A percentile compares a stretch with the other conserved stretches of the same genome.
phyloP scores from a whole-genome alignment of 2,888 invertebrate species.

The Plebejus melissa region DNA sequence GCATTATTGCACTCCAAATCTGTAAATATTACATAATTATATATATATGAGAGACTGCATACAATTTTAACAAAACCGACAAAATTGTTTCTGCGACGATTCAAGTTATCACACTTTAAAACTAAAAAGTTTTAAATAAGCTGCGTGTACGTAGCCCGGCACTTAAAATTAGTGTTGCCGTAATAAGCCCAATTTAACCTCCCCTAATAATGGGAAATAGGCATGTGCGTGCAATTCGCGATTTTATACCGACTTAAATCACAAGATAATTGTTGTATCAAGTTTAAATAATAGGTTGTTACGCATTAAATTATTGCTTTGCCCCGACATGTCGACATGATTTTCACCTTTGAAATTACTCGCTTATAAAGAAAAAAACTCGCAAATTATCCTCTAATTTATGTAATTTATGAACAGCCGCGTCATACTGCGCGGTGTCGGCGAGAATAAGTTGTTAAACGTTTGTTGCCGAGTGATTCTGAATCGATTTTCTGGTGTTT shows the following conservation, averaged over 20 bases:
- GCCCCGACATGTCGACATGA: constrained; percentile 38
- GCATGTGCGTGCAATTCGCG: constrained; percentile 39
- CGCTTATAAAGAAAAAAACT: constrained; percentile 25
- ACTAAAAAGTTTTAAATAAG: neutral
- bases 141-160: neutral
- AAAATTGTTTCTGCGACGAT: neutral
- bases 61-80: neutral
- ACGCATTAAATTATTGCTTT: constrained; percentile 40
- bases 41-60: no score
- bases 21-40: neutral
- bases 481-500: neutral
- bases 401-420: constrained; percentile 3
- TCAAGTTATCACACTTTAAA: constrained; percentile 2
- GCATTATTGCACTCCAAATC: neutral
- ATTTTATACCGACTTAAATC: constrained; percentile 40
- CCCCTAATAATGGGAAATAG: constrained; percentile 30
- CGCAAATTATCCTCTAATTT: constrained; percentile 27
- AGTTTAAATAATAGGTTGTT: constrained; percentile 34
- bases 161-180: constrained; percentile 26
- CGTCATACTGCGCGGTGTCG: neutral
- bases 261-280: constrained; percentile 41
- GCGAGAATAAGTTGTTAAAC: neutral
- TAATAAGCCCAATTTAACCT: constrained; percentile 25
- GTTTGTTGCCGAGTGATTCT: neutral
- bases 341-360: constrained; percentile 40